Conservation (phyloP, 2,797 vertebrate genomes). For the Spinibarbus caldwelli region DNA sequence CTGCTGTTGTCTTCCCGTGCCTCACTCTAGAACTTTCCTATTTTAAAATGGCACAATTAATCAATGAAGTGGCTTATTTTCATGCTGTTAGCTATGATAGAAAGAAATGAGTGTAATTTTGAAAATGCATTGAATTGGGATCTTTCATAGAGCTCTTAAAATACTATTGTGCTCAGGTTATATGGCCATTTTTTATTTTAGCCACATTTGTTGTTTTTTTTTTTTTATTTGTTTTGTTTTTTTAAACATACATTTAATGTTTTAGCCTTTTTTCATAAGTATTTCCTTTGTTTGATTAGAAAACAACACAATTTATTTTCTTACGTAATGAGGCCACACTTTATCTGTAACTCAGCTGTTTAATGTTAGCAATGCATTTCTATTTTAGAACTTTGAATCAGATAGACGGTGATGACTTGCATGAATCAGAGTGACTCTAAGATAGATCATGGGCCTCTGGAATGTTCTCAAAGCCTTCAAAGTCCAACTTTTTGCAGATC, state of each 20-base stretch:
- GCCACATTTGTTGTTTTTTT: background rate
- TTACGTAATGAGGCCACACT: background rate
- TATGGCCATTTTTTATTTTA: constrained; percentile 11
- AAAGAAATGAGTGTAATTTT: constrained; percentile 40
- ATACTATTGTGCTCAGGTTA: constrained; percentile 22
- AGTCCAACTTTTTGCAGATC: constrained; percentile 54
- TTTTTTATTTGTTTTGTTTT: too few relatives aligned
- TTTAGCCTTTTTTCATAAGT: constrained; percentile 20
- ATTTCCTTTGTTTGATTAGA: constrained; percentile 48
- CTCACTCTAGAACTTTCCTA: constrained; percentile 37
- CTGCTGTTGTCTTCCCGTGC: constrained; percentile 40
- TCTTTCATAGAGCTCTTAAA: constrained; percentile 22
- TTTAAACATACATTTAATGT: background rate
- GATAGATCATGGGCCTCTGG: constrained; percentile 35
- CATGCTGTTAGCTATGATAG: constrained; percentile 7
- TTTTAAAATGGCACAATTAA: constrained; percentile 55
- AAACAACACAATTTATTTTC: constrained; percentile 20
- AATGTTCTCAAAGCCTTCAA: constrained; percentile 47
- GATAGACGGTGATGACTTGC: constrained; percentile 48
- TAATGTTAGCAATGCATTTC: constrained; percentile 20
- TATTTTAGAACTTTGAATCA: constrained; percentile 53
- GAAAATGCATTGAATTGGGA: constrained; percentile 19
- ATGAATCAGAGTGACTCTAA: constrained; percentile 54
- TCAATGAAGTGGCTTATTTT: constrained; percentile 54
- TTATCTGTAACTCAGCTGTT: constrained; percentile 22